Evolutionary conservation across 2,113 vertebrate genomes (phyloP), one percentile per base, ranked within the genome.

Genomic region (Tinamus guttatus): DNA sequence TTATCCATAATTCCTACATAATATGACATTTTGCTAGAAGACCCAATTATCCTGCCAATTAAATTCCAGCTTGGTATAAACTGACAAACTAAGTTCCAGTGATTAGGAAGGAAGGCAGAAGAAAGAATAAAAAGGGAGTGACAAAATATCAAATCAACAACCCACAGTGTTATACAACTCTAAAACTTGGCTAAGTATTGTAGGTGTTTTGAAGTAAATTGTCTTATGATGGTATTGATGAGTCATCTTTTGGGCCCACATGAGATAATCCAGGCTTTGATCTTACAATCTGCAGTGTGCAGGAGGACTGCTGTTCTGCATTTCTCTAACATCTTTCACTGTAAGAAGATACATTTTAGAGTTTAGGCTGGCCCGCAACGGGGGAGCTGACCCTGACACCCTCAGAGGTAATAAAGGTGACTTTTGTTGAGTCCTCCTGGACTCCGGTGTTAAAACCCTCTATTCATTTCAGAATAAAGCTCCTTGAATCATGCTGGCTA

Each of bases 61-160:
- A 84, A 94, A 96, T 94, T 87, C 93, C 95, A 93, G 65, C 69
- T 93, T 81, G 86, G 86, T 95, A 90, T 95, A 96, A 93, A 96
- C 89, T 93, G 91, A 94, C 93, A 96, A 95, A 96, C 32, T 38
- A 86, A 86, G 86, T 94, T 92, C 89, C 91, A 96, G 43, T 0
- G 28, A 76, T 81, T 84, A 92, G 84, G 93, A 89, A 93, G 77
- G 92, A 92, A 93, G 70, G 91, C 65, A 94, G 91, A 84, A 93
- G 47, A 83, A 90, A 78, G 81, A 94, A 94, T 75, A 90, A 92
- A 95, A 94, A 87, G 84, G 86, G 88, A 96, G 89, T 94, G 96
- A 92, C 96, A 96, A 96, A 96, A 92, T 79, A 97, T 91, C 95
- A 95, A 93, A 94, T 92, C 95, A 96, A 91, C 89, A 93, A 87